These are phyloP conservation scores for Phytoseiulus persimilis DNA, from an alignment of 2,888 invertebrate species.

Conservation along the genomic window DNA sequence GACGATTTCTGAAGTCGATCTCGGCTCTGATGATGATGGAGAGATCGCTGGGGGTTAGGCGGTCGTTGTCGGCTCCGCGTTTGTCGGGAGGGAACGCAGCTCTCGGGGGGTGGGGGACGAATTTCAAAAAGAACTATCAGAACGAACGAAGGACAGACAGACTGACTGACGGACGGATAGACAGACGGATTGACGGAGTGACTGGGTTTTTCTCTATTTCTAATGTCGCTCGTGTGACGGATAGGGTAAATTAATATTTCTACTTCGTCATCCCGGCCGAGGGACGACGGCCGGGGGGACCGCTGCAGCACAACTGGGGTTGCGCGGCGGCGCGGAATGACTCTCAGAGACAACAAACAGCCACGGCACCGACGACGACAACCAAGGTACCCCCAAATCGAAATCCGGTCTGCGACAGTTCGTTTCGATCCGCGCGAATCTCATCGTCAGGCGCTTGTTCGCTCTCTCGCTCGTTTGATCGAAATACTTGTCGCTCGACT, in stretches of 20 bases:
- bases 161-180: background rate
- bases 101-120: background rate
- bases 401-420: background rate
- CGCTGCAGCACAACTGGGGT: background rate
- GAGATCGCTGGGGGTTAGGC: background rate
- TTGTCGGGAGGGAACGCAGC: background rate
- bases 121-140: background rate
- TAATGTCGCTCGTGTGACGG: slow-evolving; percentile 33
- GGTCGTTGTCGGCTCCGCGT: background rate
- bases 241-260: slow-evolving; percentile 37
- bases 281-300: background rate
- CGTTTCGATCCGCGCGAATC: background rate
- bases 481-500: slow-evolving; percentile 16
- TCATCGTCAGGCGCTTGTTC: background rate
- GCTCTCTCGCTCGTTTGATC: background rate
- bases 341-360: background rate
- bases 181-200: background rate
- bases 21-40: background rate
- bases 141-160: background rate
- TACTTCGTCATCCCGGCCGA: background rate
- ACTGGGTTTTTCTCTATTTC: background rate
- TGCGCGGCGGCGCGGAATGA: background rate
- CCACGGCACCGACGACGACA: background rate
- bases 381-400: background rate
- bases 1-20: background rate